These are phyloP conservation scores for Poeciliopsis retropinna DNA, from an alignment of 2,113 vertebrate genomes.

Conservation along the genomic window DNA sequence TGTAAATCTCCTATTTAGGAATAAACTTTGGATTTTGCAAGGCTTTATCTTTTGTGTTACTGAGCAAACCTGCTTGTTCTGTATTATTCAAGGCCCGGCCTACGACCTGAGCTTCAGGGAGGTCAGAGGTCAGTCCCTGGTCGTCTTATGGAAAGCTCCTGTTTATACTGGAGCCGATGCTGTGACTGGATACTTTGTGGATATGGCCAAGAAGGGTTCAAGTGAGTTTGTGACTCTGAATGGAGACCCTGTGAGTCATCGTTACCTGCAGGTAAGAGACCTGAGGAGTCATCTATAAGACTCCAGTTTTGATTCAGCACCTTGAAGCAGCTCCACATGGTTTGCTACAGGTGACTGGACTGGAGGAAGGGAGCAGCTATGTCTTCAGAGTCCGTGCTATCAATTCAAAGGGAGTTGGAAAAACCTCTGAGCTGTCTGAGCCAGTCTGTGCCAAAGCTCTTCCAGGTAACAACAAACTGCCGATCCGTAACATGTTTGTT, in stretches of 20 bases:
- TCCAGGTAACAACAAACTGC: conserved; percentile 81
- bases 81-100: conserved; percentile 83
- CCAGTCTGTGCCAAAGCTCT: conserved; percentile 85
- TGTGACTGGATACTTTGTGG: conserved; percentile 89
- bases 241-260: conserved; percentile 76
- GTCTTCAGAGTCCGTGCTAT: conserved; percentile 90
- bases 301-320: not conserved
- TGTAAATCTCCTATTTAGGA: not conserved
- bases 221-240: conserved; percentile 85
- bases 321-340: not conserved
- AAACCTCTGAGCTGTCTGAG: conserved; percentile 87
- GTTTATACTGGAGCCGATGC: conserved; percentile 85
- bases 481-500: not conserved
- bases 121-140: conserved; percentile 88
- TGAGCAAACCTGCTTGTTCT: not conserved
- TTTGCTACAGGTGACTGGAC: conserved; percentile 80
- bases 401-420: conserved; percentile 85
- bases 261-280: conserved; percentile 87
- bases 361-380: conserved; percentile 88
- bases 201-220: conserved; percentile 86
- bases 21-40: not conserved
- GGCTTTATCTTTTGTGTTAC: not conserved
- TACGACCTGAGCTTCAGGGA: conserved; percentile 92
- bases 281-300: not conserved
- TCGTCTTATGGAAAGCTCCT: conserved; percentile 92